Percentiles rank a stretch among this genome's conserved stretches.
Conservation (phyloP, 2,888 invertebrate genomes). For the Diarsia mendica region DNA sequence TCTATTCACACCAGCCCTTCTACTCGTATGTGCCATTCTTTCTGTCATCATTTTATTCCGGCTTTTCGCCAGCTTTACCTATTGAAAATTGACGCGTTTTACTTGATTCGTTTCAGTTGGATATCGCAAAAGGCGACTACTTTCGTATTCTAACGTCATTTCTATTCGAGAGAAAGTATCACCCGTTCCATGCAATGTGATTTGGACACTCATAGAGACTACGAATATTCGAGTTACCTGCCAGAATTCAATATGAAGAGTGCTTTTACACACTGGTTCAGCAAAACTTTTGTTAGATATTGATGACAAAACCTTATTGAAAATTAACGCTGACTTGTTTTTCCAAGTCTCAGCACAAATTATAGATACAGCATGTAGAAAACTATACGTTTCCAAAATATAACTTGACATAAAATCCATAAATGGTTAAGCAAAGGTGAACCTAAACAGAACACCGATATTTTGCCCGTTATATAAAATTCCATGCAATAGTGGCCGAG, state of each 20-base stretch:
- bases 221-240: slow-evolving; percentile 24
- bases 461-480: no score
- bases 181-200: slow-evolving; percentile 18
- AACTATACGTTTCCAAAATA: no score
- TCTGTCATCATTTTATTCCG: background rate
- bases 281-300: background rate
- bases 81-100: background rate
- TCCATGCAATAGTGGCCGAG: no score
- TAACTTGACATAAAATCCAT: no score
- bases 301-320: background rate
- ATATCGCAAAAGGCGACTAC: slow-evolving; percentile 3
- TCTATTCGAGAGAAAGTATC: slow-evolving; percentile 13
- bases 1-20: no score
- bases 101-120: slow-evolving; percentile 2
- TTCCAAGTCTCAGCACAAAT: no score
- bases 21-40: background rate
- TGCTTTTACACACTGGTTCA: slow-evolving; percentile 3
- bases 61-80: background rate
- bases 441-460: no score
- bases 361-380: no score
- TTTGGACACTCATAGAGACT: slow-evolving; percentile 23
- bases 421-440: no score
- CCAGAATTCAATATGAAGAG: slow-evolving; percentile 15
- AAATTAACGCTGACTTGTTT: background rate
- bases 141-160: slow-evolving; percentile 33